phyloP scores from a whole-genome alignment of 2,797 vertebrate genomes.

The Pseudochromis fuscus region DNA sequence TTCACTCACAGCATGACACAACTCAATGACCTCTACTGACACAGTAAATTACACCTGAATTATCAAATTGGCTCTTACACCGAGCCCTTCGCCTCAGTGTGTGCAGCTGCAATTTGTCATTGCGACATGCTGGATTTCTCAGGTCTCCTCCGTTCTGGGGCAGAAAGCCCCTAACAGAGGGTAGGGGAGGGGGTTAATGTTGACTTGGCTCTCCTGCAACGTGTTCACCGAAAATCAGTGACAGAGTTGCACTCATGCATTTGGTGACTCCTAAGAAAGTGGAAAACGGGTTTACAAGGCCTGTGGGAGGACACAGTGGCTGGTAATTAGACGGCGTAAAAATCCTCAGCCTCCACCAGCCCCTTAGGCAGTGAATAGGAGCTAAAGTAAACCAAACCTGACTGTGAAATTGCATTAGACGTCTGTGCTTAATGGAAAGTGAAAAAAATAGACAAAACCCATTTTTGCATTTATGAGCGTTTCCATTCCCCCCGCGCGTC shows the following conservation, averaged over 20 bases:
- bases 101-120: slow-evolving; percentile 62
- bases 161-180: slow-evolving; percentile 43
- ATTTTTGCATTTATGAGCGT: slow-evolving; percentile 62
- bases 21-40: slow-evolving; percentile 61
- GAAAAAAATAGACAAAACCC: slow-evolving; percentile 59
- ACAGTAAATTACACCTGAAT: slow-evolving; percentile 74
- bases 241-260: slow-evolving; percentile 55
- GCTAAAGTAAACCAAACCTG: slow-evolving; percentile 77
- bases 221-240: slow-evolving; percentile 49
- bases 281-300: slow-evolving; percentile 77
- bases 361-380: slow-evolving; percentile 71
- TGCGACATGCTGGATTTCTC: slow-evolving; percentile 51
- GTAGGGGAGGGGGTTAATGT: slow-evolving; percentile 21
- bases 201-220: slow-evolving; percentile 55
- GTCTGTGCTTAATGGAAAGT: slow-evolving; percentile 73
- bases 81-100: slow-evolving; percentile 46
- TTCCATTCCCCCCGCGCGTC: slow-evolving; percentile 36
- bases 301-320: slow-evolving; percentile 76
- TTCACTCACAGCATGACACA: slow-evolving; percentile 56
- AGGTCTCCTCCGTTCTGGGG: slow-evolving; percentile 45
- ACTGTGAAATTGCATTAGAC: slow-evolving; percentile 82
- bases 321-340: slow-evolving; percentile 82
- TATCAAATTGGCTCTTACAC: slow-evolving; percentile 66
- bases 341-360: slow-evolving; percentile 75
- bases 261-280: slow-evolving; percentile 73